phyloP scores from a whole-genome alignment of 2,888 invertebrate genomes.

The Nephrotoma flavescens region DNA sequence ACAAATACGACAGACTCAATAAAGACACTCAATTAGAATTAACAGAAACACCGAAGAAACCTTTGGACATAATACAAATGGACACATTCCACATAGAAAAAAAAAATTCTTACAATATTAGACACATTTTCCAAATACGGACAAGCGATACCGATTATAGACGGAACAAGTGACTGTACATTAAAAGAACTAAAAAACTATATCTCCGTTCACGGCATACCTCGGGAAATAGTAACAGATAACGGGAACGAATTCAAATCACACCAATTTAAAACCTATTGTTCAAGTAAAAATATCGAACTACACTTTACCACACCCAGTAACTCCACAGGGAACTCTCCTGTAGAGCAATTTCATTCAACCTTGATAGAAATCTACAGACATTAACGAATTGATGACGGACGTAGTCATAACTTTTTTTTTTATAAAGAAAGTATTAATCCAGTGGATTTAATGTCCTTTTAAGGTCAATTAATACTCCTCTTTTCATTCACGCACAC shows the following conservation, averaged over 20 bases:
- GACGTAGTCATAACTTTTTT: too few relatives aligned
- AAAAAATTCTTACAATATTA: conserved; percentile 8
- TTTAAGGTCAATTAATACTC: too few relatives aligned
- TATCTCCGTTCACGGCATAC: conserved; percentile 8
- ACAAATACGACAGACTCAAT: conserved; percentile 7
- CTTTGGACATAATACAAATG: conserved; percentile 7
- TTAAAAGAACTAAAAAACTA: conserved; percentile 7
- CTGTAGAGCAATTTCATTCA: conserved; percentile 11
- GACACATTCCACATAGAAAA: conserved; percentile 9
- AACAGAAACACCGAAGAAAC: not conserved
- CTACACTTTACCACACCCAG: conserved; percentile 8
- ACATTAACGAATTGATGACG: too few relatives aligned
- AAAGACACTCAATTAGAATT: not conserved
- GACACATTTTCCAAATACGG: conserved; percentile 10
- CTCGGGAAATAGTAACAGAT: conserved; percentile 6
- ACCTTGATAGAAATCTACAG: conserved; percentile 9
- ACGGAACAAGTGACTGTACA: conserved; percentile 1
- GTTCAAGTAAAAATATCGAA: conserved; percentile 4
- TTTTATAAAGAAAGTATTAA: too few relatives aligned
- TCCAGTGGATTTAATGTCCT: too few relatives aligned
- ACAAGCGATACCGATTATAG: conserved; percentile 7
- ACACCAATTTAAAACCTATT: conserved; percentile 4
- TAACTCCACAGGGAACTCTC: conserved; percentile 10
- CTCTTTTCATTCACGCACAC: too few relatives aligned
- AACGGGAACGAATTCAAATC: conserved; percentile 10